Conservation (phyloP, 2,888 invertebrate species). For the Exocentrus adspersus region DNA sequence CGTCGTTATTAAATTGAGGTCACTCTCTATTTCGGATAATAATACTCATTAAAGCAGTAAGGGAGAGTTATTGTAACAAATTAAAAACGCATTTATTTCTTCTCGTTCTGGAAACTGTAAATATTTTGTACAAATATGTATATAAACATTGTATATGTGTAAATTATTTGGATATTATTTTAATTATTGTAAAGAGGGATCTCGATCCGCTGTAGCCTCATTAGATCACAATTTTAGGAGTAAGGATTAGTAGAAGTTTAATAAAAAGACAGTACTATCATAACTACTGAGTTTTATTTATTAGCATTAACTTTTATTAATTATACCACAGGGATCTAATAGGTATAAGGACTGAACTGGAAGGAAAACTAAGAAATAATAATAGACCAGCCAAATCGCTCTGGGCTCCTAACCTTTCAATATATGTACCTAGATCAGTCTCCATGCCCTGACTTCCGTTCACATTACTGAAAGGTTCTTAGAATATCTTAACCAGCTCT, state of each 20-base stretch:
- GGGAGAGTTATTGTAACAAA: slow-evolving; percentile 12
- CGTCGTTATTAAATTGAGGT: slow-evolving; percentile 45
- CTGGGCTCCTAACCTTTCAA: no score
- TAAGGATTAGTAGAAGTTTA: slow-evolving; percentile 30
- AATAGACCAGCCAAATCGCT: no score
- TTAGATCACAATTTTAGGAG: slow-evolving; percentile 20
- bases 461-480: no score
- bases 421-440: no score
- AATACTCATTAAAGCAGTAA: slow-evolving; percentile 20
- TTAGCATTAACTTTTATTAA: no score
- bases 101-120: slow-evolving; percentile 34
- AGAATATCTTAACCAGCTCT: not conserved
- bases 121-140: slow-evolving; percentile 48
- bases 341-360: no score
- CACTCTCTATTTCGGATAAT: slow-evolving; percentile 32
- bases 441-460: no score
- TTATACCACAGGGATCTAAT: no score
- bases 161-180: slow-evolving; percentile 45
- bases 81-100: slow-evolving; percentile 26
- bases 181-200: slow-evolving; percentile 33
- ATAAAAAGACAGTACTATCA: slow-evolving; percentile 21
- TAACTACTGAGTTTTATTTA: slow-evolving; percentile 11
- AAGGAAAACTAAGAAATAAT: no score
- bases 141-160: slow-evolving; percentile 50
- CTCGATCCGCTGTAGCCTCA: not conserved